Conservation (phyloP, 2,113 vertebrate species). For the Muntiacus reevesi region DNA sequence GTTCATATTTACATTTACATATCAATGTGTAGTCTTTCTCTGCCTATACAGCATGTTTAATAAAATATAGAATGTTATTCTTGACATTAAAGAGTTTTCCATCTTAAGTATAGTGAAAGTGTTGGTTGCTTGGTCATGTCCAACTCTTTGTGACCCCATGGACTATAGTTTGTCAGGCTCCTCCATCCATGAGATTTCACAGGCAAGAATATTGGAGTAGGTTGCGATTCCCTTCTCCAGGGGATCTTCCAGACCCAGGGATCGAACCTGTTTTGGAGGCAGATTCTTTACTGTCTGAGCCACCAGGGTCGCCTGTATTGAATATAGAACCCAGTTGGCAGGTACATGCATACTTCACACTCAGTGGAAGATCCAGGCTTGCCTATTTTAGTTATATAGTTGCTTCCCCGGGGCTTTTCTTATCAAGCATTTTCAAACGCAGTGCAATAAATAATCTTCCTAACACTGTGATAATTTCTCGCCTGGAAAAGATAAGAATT, state of each 20-base stretch:
- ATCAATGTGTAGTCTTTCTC: neutral
- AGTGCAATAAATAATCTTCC: constrained; percentile 17
- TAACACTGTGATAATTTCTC: neutral
- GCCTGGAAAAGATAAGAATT: neutral
- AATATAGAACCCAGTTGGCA: neutral
- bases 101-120: neutral
- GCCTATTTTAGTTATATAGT: neutral
- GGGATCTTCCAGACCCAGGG: neutral
- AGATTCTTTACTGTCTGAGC: neutral
- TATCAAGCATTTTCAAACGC: neutral
- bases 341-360: neutral
- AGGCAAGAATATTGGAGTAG: neutral
- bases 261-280: neutral
- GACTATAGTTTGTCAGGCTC: neutral
- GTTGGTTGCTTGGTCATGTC: neutral
- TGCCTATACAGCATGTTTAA: neutral
- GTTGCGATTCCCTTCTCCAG: neutral
- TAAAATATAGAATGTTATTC: neutral
- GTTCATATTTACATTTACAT: neutral
- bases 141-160: neutral
- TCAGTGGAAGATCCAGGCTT: neutral
- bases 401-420: neutral
- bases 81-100: neutral
- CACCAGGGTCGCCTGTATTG: neutral
- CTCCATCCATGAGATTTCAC: neutral